Conservation (phyloP, 2,113 vertebrate genomes). For the Engraulis encrasicolus region DNA sequence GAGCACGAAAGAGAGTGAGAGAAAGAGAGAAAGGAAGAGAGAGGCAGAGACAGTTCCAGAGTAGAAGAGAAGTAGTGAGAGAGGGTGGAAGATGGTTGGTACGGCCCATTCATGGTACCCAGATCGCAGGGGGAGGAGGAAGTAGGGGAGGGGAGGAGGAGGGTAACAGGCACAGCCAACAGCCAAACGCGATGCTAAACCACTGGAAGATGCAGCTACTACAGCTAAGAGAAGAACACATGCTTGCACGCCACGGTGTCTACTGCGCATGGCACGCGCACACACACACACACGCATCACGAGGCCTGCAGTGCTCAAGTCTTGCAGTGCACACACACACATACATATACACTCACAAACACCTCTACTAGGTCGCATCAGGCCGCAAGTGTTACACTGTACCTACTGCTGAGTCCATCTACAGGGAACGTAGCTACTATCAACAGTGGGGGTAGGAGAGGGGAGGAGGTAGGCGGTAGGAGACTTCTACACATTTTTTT, state of each 20-base stretch:
- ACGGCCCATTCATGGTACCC: slow-evolving; percentile 88
- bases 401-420: not conserved
- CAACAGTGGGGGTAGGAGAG: not conserved
- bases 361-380: slow-evolving; percentile 53
- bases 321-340: not conserved
- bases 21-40: slow-evolving; percentile 86
- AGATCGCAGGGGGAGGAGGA: slow-evolving; percentile 56
- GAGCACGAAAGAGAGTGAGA: slow-evolving; percentile 77
- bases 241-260: slow-evolving; percentile 76
- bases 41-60: slow-evolving; percentile 74
- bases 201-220: slow-evolving; percentile 81
- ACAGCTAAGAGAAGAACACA: slow-evolving; percentile 79
- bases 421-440: not conserved
- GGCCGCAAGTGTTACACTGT: not conserved
- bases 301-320: not conserved
- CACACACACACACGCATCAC: not conserved
- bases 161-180: slow-evolving; percentile 96
- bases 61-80: slow-evolving; percentile 74
- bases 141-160: too few relatives aligned
- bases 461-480: not conserved
- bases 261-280: slow-evolving; percentile 1
- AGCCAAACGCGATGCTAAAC: slow-evolving; percentile 83
- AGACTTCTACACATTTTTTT: too few relatives aligned
- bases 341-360: not conserved
- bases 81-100: slow-evolving; percentile 80